Evolutionary conservation across 2,797 vertebrate genomes (phyloP), one percentile per base, ranked within the genome.

Genomic region (Fistularia commersonii): DNA sequence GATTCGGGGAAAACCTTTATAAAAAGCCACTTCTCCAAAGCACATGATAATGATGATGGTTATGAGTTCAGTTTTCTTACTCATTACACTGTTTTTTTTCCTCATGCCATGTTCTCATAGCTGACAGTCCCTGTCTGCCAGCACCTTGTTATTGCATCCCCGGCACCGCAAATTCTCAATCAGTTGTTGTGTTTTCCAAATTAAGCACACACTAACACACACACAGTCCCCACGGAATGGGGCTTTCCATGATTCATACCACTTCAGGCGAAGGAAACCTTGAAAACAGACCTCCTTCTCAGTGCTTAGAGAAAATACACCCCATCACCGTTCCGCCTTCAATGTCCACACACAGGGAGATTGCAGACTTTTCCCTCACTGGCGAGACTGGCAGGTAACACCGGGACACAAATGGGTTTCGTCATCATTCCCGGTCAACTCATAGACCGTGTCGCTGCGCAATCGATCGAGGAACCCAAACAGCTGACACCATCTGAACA

Each of bases 391-490:
- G 52, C 62, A 51, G 58, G 57, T 69, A 68, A 62, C 38, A 45
- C 44, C 12, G 62, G 32, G 36, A 54, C 56, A 8, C 72, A 64
- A 72, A 80, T 81, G 74, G 48, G 70, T 44, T 54, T n/a, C 34
- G 42, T 32, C 61, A 59, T 69, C 40, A 48, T 51, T 34, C 52
- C 40, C 45, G 45, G 50, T 35, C 38, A 36, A 43, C 58, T 47
- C 40, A 45, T 1, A 36, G 35, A 2, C 35, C 6, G 46, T 7
- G 49, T 35, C 45, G 64, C 33, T 23, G 52, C 63, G 57, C 48
- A 62, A 79, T 81, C 69, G 73, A 43, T 51, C 44, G 31, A 8
- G 11, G 54, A 69, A 61, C 51, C 45, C 54, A 76, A 66, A 79
- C 64, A 75, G 12, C 37, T 64, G 64, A 65, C 72, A 32, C 39